Base-by-base conservation (phyloP, 2,797 vertebrate genomes). In the Falco novaeseelandiae region DNA sequence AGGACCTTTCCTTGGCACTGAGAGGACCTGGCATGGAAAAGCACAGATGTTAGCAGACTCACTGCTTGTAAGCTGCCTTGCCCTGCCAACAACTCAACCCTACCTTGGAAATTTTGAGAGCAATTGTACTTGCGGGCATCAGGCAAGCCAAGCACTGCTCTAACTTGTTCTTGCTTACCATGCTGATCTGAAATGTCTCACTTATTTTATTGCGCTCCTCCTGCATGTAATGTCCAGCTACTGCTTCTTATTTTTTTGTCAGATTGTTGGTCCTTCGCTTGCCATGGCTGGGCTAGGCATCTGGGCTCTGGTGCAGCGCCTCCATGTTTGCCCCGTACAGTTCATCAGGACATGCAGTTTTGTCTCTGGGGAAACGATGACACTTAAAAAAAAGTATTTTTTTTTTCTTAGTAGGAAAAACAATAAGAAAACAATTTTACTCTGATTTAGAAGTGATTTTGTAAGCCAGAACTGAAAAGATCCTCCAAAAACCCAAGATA, bases 261-360 rank as follows among this genome's bases (percentile, higher is more conserved):
- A 40, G 25, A 23, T 14, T 29, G 29, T 57, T 10, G 20, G 22
- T 17, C 44, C 44, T 73, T 82, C 0, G 0, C 29, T 20, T 20
- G 58, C 21, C 62, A 14, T 1, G 5, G 19, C 25, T 51, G 71
- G 18, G 42, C 49, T 58, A 63, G 42, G 40, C 34, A 42, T 5
- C 32, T 20, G 15, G n/a, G 29, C 42, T 51, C 57, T 30, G 32
- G 34, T 15, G 51, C 62, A 58, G 49, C n/a, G 36, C 27, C 17
- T 21, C 57, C 23, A 9, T 2, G 1, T 38, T 23, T 76, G 46
- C 27, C 51, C 34, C 1, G 1, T 23, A 15, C 19, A 18, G 23
- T 16, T 76, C 51, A 66, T 27, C 44, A 30, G 46, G 57, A 58
- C 27, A 32, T 0, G 0, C 6, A 49, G 9, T 49, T 63, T 58